Conservation (phyloP, 2,888 invertebrate species). For the Tipula helvola region DNA sequence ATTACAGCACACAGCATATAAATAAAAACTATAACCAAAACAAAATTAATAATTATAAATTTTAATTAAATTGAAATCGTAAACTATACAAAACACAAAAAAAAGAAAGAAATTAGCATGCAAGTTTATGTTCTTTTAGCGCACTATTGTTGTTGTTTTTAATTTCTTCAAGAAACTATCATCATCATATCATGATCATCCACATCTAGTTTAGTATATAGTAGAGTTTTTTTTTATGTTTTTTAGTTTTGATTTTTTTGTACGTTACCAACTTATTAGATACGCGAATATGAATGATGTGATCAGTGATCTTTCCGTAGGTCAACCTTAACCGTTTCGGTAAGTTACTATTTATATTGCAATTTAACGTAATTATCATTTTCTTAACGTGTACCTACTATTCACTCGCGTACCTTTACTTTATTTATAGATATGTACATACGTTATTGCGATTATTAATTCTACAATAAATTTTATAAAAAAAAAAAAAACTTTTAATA, state of each 20-base stretch:
- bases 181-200: background rate
- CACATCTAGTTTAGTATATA: background rate
- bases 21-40: background rate
- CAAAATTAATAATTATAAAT: background rate
- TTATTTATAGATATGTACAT: background rate
- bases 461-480: background rate
- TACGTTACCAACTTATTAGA: background rate
- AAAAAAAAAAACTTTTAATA: background rate
- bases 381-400: background rate
- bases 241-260: background rate
- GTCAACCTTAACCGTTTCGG: conserved; percentile 8
- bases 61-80: background rate
- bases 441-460: background rate
- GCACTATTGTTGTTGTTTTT: background rate
- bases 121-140: background rate
- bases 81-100: background rate
- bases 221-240: background rate
- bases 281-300: conserved; percentile 9
- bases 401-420: background rate
- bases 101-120: background rate
- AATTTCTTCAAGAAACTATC: background rate
- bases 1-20: background rate
- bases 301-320: conserved; percentile 6
- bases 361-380: conserved; percentile 9
- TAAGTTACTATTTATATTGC: conserved; percentile 9